A percentile compares a stretch with the other conserved stretches of the same genome.
Evolutionary conservation across 2,113 vertebrate species (phyloP).

Genomic region (Sturnus vulgaris): DNA sequence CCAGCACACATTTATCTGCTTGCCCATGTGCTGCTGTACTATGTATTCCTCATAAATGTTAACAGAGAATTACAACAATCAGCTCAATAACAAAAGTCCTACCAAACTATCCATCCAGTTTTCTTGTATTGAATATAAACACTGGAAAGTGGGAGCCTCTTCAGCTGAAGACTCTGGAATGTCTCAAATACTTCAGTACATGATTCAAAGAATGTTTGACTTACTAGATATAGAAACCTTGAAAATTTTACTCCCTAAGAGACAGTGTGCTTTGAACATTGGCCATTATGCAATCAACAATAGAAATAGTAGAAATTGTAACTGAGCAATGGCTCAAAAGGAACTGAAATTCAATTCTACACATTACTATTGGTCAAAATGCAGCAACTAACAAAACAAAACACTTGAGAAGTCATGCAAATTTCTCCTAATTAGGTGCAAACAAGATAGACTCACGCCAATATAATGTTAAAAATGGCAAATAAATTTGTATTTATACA

Average conservation of each 20-base stretch:
- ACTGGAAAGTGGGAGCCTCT: not conserved
- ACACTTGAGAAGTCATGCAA: not conserved
- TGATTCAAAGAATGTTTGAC: not conserved
- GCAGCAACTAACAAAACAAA: not conserved
- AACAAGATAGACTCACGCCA: not conserved
- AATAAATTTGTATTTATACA: not conserved
- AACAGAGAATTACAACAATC: not conserved
- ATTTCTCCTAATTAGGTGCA: not conserved
- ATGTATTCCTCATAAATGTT: not conserved
- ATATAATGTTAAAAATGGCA: not conserved
- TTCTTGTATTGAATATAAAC: not conserved
- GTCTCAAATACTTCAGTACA: conserved; percentile 6
- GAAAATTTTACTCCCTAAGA: not conserved
- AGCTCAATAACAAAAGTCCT: not conserved
- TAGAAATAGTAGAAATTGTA: not conserved
- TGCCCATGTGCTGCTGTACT: not conserved
- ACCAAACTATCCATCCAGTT: not conserved
- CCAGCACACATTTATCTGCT: not conserved
- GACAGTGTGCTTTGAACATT: not conserved
- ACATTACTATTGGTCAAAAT: not conserved
- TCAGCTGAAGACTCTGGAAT: conserved; percentile 16
- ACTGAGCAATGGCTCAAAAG: not conserved
- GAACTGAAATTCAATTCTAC: not conserved
- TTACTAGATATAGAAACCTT: not conserved
- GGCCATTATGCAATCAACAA: not conserved